Conservation (phyloP, 2,797 vertebrate genomes). For the Falco rusticolus region DNA sequence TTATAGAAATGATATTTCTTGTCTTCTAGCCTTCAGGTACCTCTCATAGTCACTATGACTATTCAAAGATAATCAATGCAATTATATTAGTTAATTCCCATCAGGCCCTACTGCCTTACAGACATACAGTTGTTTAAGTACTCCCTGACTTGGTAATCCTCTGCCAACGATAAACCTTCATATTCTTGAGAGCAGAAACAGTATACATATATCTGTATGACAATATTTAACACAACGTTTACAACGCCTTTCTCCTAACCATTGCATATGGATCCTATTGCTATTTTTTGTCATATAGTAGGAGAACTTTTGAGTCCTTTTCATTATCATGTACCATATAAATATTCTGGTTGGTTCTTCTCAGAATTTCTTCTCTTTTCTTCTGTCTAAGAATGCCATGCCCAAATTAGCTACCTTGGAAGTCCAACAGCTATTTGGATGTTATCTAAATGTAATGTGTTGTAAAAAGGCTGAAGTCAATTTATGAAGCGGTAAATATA, state of each 20-base stretch:
- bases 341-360: background rate
- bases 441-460: background rate
- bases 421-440: background rate
- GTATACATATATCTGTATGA: background rate
- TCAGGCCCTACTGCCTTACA: accelerated
- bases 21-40: background rate
- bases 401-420: background rate
- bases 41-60: background rate
- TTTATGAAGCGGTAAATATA: background rate
- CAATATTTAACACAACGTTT: background rate
- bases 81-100: background rate
- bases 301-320: background rate
- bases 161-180: background rate
- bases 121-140: background rate
- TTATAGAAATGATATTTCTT: background rate
- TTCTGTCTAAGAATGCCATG: background rate
- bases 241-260: background rate
- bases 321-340: background rate
- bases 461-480: background rate
- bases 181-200: background rate
- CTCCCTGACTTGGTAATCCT: background rate
- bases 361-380: background rate
- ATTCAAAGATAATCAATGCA: background rate
- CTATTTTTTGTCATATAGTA: background rate
- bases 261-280: background rate